Evolutionary conservation across 2,113 vertebrate genomes (phyloP).

Genomic region (Tetraodon nigroviridis): DNA sequence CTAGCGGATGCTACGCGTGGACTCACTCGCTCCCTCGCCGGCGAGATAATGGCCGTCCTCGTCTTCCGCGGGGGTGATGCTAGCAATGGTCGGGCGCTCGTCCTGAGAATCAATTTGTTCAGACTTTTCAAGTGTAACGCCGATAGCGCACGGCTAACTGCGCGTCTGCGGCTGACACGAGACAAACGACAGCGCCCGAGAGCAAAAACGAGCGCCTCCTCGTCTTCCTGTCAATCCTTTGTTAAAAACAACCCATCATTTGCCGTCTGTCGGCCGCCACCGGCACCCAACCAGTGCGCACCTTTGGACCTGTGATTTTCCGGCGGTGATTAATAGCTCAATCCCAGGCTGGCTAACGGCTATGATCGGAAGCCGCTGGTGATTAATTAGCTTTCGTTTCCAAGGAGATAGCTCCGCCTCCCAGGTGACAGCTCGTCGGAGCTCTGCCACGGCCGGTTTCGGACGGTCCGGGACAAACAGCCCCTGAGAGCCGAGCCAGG

Average conservation of each 20-base stretch:
- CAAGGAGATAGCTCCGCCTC: constrained; percentile 35
- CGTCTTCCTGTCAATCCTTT: neutral
- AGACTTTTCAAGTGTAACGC: too few species aligned
- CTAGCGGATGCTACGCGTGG: too few species aligned
- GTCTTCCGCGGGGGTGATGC: too few species aligned
- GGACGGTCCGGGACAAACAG: constrained; percentile 20
- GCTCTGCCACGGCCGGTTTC: constrained; percentile 10
- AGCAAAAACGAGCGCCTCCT: too few species aligned
- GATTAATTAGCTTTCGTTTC: constrained; percentile 64
- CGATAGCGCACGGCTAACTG: too few species aligned
- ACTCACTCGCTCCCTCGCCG: too few species aligned
- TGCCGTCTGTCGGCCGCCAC: neutral
- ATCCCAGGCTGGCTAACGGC: constrained; percentile 63
- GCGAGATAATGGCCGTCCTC: too few species aligned
- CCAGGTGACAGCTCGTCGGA: constrained; percentile 34
- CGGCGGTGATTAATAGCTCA: constrained; percentile 67
- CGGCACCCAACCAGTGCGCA: constrained; percentile 22
- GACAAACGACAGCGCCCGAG: too few species aligned
- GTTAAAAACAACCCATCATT: neutral
- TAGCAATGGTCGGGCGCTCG: too few species aligned
- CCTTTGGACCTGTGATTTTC: constrained; percentile 30
- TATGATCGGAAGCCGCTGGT: constrained; percentile 68
- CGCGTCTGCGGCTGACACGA: too few species aligned
- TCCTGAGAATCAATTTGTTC: too few species aligned
- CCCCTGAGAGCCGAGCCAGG: constrained; percentile 1